Percentiles rank a stretch among this genome's conserved stretches.
Evolutionary conservation across 2,113 vertebrate species (phyloP).

Genomic region (Pterocles gutturalis): DNA sequence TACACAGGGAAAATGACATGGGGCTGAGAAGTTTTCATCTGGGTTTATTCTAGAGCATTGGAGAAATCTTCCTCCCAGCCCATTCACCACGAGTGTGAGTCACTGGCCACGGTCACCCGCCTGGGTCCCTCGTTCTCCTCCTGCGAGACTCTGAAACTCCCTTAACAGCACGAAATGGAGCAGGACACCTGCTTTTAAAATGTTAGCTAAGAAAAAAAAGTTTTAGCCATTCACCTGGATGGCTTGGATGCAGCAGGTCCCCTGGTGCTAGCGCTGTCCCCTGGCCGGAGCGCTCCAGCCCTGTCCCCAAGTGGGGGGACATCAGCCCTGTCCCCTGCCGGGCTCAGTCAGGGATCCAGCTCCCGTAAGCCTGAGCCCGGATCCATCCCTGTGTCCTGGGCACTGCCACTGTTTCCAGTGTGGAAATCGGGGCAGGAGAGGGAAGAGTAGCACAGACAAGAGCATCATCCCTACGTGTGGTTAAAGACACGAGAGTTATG

Average conservation of each 20-base stretch:
- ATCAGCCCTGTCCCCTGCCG: rapidly evolving
- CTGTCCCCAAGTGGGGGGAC: rapidly evolving
- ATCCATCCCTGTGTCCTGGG: rapidly evolving
- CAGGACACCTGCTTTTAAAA: rapidly evolving
- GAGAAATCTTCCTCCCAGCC: rapidly evolving
- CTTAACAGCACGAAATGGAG: background rate
- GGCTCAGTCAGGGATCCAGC: background rate
- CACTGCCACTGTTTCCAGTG: background rate
- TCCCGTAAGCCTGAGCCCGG: rapidly evolving
- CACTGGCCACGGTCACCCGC: rapidly evolving
- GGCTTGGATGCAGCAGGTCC: background rate
- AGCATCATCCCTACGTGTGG: rapidly evolving
- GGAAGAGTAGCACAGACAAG: rapidly evolving
- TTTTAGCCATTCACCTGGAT: background rate
- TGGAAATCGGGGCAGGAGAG: background rate
- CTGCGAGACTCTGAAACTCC: background rate
- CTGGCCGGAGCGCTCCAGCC: background rate
- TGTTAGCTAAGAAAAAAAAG: rapidly evolving
- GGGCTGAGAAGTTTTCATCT: no score
- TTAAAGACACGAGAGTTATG: rapidly evolving
- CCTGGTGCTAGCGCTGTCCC: rapidly evolving
- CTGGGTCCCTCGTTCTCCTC: background rate
- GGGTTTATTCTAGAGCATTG: rapidly evolving
- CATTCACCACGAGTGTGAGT: rapidly evolving
- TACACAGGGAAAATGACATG: rapidly evolving